Base-by-base conservation (phyloP, 1,140 invertebrate genomes). In the Polypedilum vanderplanki region DNA sequence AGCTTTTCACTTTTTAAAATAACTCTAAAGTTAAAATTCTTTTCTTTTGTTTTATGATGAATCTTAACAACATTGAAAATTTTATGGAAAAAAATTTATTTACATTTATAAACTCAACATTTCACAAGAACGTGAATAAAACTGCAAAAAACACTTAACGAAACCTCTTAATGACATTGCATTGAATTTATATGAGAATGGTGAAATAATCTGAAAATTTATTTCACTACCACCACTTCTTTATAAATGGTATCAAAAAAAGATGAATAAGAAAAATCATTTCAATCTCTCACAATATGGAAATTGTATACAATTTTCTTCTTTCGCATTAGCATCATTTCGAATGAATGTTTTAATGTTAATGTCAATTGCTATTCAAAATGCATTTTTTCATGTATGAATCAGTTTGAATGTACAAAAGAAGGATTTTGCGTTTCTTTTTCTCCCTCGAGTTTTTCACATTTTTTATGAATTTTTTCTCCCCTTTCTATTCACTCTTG, bases 281-380 rank as follows among this genome's bases (percentile, higher is more conserved):
- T 57, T 57, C 41, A 46, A 46, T 57, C 46, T 46, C 9, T n/a
- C 41, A 46, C 41, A 15, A 46, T 41, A n/a, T 46, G 41, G 9
- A 46, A n/a, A n/a, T 12, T 57, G 46, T n/a, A 57, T 57, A n/a
- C 46, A 57, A n/a, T 57, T 33, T 33, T 33, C 24, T 3, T 33
- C 5, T 5, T 33, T 4, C 15, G n/a, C 46, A 57, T 57, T n/a
- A 57, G 46, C 46, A 57, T 57, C 12, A 57, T 57, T 57, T 4
- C n/a, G 46, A 57, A 57, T 57, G n/a, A 57, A 57, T n/a, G n/a
- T 33, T 33, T 33, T 33, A 15, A 57, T 12, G 12, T 57, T 57
- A 57, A 57, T 57, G 46, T 57, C 46, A 57, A 57, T 57, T 57
- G 46, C 46, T n/a, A 57, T 57, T 57, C 46, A 57, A 57, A 57